Percentiles rank a stretch among this genome's conserved stretches.
Conservation (phyloP, 2,797 vertebrate genomes). For the Hozukius guyotensis region DNA sequence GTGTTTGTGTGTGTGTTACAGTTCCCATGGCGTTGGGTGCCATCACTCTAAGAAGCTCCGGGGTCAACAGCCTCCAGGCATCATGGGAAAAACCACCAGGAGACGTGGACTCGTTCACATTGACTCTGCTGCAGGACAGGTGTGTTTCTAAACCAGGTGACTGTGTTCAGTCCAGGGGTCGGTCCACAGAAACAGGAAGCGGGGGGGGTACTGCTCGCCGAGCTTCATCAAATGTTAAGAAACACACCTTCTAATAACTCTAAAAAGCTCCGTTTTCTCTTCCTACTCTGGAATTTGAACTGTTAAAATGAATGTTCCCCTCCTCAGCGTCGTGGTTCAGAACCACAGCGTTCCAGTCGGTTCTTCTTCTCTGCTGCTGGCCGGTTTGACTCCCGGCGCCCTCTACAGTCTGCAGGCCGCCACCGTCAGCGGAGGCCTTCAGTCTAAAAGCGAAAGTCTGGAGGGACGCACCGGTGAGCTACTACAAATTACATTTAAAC, state of each 20-base stretch:
- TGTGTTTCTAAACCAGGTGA: neutral
- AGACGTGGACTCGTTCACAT: conserved; percentile 88
- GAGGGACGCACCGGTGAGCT: conserved; percentile 88
- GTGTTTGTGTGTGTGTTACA: conserved; percentile 56
- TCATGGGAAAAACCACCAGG: conserved; percentile 89
- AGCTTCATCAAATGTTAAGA: too few species aligned
- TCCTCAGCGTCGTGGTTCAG: conserved; percentile 84
- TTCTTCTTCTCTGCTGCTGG: conserved; percentile 82
- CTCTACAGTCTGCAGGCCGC: conserved; percentile 90
- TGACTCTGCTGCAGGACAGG: conserved; percentile 85
- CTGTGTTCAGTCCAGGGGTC: too few species aligned
- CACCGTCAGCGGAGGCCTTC: conserved; percentile 86
- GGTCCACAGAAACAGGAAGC: too few species aligned
- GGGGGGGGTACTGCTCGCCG: too few species aligned
- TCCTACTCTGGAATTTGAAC: too few species aligned
- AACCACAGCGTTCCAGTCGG: conserved; percentile 86
- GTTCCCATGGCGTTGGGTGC: conserved; percentile 86
- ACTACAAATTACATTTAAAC: neutral
- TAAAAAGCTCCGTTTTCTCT: too few species aligned
- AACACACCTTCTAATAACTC: too few species aligned
- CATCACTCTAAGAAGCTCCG: conserved; percentile 84
- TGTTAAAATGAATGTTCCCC: neutral
- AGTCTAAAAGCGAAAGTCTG: conserved; percentile 80
- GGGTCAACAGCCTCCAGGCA: conserved; percentile 86
- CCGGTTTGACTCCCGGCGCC: conserved; percentile 86